These are phyloP conservation scores for Hoplostethus atlanticus DNA, from an alignment of 2,797 vertebrate genomes.

Conservation along the genomic window DNA sequence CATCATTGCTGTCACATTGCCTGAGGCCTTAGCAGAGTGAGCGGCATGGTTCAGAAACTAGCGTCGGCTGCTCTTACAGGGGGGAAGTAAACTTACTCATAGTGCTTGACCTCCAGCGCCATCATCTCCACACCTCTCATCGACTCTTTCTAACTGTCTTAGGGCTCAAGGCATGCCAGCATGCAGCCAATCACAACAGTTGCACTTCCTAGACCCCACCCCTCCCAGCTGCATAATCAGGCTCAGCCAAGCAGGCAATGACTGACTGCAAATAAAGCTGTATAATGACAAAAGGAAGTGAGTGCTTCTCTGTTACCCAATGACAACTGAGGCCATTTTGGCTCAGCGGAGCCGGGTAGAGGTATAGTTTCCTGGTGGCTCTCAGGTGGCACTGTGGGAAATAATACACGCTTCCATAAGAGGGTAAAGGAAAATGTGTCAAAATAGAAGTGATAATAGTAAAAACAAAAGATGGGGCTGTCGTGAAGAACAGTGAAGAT, in stretches of 20 bases:
- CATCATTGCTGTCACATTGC: constrained; percentile 4
- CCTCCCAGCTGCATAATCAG: constrained; percentile 48
- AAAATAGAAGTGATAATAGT: constrained; percentile 10
- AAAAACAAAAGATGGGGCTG: neutral
- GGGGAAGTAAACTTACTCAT: constrained; percentile 56
- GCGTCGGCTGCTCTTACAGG: neutral
- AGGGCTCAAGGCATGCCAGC: constrained; percentile 72
- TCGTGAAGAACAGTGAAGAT: neutral
- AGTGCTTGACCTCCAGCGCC: constrained; percentile 38
- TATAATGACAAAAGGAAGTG: constrained; percentile 9
- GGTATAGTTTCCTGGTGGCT: constrained; percentile 70
- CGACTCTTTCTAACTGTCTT: constrained; percentile 70
- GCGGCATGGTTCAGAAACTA: constrained; percentile 8
- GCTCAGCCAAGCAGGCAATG: constrained; percentile 65
- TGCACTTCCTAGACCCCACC: constrained; percentile 42
- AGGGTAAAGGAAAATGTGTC: neutral
- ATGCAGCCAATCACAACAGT: constrained; percentile 78
- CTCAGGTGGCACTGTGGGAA: constrained; percentile 77
- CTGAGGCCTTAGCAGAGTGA: constrained; percentile 5
- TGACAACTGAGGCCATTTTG: constrained; percentile 60
- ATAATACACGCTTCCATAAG: constrained; percentile 54
- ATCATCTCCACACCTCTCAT: constrained; percentile 36
- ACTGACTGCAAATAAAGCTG: constrained; percentile 63
- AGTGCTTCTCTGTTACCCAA: constrained; percentile 73
- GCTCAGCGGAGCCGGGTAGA: constrained; percentile 57